Evolutionary conservation across 2,888 invertebrate species (phyloP).

Genomic region (Trichopria drosophilae): DNA sequence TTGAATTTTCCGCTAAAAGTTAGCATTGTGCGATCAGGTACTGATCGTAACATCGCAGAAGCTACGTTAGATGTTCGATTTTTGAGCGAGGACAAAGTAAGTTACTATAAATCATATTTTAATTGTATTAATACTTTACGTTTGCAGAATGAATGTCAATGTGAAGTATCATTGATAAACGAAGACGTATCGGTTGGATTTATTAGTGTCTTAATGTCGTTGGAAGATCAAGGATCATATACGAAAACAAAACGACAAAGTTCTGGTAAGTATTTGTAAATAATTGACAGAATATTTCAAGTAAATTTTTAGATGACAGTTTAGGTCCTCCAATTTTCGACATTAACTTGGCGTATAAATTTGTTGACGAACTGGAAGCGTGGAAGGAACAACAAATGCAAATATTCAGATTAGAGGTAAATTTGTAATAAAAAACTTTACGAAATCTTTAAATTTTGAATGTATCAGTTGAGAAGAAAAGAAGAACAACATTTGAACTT

Average conservation of each 20-base stretch:
- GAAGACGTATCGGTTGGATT: conserved; percentile 43
- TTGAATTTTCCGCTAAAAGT: conserved; percentile 51
- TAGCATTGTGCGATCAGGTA: conserved; percentile 49
- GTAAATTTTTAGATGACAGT: conserved; percentile 42
- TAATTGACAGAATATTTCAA: not conserved
- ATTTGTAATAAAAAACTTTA: no score
- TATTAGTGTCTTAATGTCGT: conserved; percentile 43
- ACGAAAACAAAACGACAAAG: conserved; percentile 39
- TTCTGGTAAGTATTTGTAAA: conserved; percentile 38
- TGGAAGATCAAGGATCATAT: conserved; percentile 51
- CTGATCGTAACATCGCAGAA: no score
- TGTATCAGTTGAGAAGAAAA: conserved; percentile 62
- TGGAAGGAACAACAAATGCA: conserved; percentile 75
- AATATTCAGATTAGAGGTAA: conserved; percentile 65
- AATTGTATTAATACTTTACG: conserved; percentile 15
- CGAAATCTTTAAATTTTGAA: conserved; percentile 3
- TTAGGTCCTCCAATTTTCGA: conserved; percentile 52
- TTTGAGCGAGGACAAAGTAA: conserved; percentile 45
- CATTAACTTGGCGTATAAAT: conserved; percentile 59
- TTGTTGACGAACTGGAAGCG: conserved; percentile 70
- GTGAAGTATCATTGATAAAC: conserved; percentile 44
- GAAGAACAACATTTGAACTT: conserved; percentile 62
- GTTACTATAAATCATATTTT: conserved; percentile 10
- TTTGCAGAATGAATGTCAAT: conserved; percentile 44
- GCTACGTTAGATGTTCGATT: conserved; percentile 45